phyloP scores from a whole-genome alignment of 2,797 vertebrate genomes.

The Falco columbarius region DNA sequence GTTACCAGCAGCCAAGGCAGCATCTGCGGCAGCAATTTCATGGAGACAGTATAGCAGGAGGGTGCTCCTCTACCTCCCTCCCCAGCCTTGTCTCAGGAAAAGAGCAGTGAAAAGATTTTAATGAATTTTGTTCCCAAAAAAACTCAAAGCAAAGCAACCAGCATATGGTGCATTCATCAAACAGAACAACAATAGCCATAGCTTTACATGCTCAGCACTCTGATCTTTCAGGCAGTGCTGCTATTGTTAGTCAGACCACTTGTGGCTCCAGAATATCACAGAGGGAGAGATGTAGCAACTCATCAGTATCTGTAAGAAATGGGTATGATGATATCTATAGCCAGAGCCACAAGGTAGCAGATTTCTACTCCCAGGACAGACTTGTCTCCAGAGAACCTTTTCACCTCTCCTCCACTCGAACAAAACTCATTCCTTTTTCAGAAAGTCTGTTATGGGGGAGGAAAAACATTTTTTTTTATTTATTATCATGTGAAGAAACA shows the following conservation, averaged over 20 bases:
- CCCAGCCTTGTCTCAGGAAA: neutral
- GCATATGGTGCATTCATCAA: neutral
- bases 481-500: neutral
- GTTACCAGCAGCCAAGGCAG: constrained; percentile 40
- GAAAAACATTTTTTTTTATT: neutral
- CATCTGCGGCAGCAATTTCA: neutral
- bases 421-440: neutral
- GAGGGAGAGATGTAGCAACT: neutral
- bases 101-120: neutral
- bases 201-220: neutral
- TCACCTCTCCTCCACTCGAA: neutral
- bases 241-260: neutral
- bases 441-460: neutral
- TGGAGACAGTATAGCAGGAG: neutral
- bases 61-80: neutral
- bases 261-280: neutral
- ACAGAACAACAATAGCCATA: neutral
- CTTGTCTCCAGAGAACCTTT: neutral
- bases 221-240: neutral
- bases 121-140: constrained; percentile 2
- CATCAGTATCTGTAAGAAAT: neutral
- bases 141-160: neutral
- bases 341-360: neutral
- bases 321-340: neutral
- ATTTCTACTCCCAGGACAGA: neutral